Base-by-base conservation (phyloP, 2,113 vertebrate species). In the Manacus vitellinus region DNA sequence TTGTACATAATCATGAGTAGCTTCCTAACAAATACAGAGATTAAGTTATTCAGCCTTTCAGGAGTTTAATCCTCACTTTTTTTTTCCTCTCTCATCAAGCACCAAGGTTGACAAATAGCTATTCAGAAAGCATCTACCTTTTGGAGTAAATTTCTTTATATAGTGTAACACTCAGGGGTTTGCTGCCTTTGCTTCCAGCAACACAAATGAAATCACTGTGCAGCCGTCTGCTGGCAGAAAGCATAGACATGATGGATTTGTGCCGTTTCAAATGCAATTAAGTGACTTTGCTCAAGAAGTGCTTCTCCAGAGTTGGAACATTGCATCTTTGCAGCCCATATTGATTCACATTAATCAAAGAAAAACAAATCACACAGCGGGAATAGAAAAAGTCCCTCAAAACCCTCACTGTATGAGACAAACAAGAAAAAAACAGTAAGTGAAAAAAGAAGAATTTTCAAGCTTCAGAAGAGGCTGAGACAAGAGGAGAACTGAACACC, bases 201-300 rank as follows among this genome's bases (percentile, higher is more conserved):
- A 71, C 77, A 84, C 39, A 88, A 95, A 92, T 86, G 73, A 95
- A 96, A 94, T 96, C 80, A 92, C 62, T 92, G 67, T 74, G 65
- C 76, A 97, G 89, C 68, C 10, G 31, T 85, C 79, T 94, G 79
- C 80, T 94, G 82, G 82, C 85, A 92, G 82, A 88, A 96, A 85
- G 39, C 66, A 79, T 73, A 96, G 77, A 95, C 80, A 77, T 92
- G 88, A 97, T 94, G 90, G 94, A 97, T 97, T 94, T 94, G 76
- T 54, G 93, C 81, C 76, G 92, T 89, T 96, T 93, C 85, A 94
- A 94, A 96, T 85, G 70, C 82, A 97, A 97, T 96, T 97, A 92
- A 94, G 56, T 87, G 86, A 85, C 91, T 92, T 83, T 31, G 81
- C 89, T 91, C 75, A 92, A 95, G 46, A 88, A 95, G 44, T 31